A percentile compares a stretch with the other conserved stretches of the same genome.
Conservation (phyloP, 2,888 invertebrate genomes). For the Drosophila nigricruria region DNA sequence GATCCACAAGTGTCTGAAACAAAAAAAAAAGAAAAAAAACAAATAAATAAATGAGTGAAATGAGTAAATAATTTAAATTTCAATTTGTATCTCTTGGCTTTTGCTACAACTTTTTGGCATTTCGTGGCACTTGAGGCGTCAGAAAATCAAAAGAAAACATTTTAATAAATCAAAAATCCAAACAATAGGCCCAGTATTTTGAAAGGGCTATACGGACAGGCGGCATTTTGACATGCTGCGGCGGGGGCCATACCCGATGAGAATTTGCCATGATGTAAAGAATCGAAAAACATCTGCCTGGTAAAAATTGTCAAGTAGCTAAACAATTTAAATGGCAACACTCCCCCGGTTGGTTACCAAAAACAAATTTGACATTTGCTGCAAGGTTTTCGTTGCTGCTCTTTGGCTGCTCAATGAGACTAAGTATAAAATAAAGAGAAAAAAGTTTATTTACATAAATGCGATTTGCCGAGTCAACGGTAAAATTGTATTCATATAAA, state of each 20-base stretch:
- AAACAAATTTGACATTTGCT: constrained; percentile 66
- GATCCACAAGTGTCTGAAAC: constrained; percentile 36
- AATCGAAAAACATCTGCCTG: constrained; percentile 37
- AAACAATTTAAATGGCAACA: constrained; percentile 58
- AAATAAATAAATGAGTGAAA: constrained; percentile 22
- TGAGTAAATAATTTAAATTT: constrained; percentile 42
- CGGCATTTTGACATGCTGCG: constrained; percentile 40
- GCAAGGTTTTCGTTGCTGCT: constrained; percentile 43
- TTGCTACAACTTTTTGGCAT: constrained; percentile 25
- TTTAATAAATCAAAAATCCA: constrained; percentile 63
- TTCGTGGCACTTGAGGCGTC: constrained; percentile 58
- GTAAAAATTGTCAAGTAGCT: constrained; percentile 36
- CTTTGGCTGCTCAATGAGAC: constrained; percentile 18
- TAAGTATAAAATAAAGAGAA: constrained; percentile 1
- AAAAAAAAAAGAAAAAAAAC: not conserved
- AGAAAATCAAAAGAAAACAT: constrained; percentile 62
- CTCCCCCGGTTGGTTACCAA: constrained; percentile 45
- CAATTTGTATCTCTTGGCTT: constrained; percentile 7
- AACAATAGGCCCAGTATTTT: constrained; percentile 40
- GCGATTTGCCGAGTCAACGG: constrained; percentile 44
- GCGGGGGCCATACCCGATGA: not conserved
- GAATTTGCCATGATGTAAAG: constrained; percentile 20
- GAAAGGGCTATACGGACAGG: constrained; percentile 45
- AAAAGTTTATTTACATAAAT: constrained; percentile 58
- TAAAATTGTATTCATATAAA: constrained; percentile 54